Base-by-base conservation (phyloP, 2,113 vertebrate species). In the Callopanchax toddi region DNA sequence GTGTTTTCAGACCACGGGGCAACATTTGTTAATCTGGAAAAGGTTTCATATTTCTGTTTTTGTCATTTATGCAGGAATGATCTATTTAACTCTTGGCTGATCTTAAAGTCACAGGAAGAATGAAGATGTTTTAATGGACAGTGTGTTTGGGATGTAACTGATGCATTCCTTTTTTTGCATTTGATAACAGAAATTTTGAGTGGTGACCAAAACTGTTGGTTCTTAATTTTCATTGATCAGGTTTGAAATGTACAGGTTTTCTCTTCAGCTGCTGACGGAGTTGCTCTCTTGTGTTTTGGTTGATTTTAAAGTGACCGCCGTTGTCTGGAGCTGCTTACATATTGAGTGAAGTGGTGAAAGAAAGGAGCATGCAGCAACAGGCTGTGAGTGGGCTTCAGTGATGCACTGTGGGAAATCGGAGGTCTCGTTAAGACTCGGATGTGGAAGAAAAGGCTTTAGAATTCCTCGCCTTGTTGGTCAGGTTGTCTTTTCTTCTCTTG, bases 381-480 rank as follows among this genome's bases (percentile, higher is more conserved):
- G 60, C 22, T 63, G 52, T 43, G 58, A 53, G 17, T 58, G 36
- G 11, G 36, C 22, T 51, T 66, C 54, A 87, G 85, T 78, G 78
- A 44, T 36, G 68, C 72, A 81, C 82, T 79, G 49, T 80, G 86
- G 82, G 77, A 87, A 87, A 89, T 84, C 67, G 79, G 46, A 48
- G 22, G 45, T 51, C 56, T 60, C 44, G 29, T 8, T 63, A 22
- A 49, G 16, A 13, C 32, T 16, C 46, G 16, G 51, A 32, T 43
- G 32, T 37, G 36, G 23, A 60, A 34, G 49, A 58, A 46, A 36
- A 66, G 63, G 58, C 22, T 76, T 42, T 18, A n/a, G 64, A 54
- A 60, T 82, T 83, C 60, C 71, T 60, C 67, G 67, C 57, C 65
- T 62, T 56, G 50, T 83, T 74, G 75, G 69, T 74, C 78, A 55